phyloP scores from a whole-genome alignment of 2,888 invertebrate genomes.

The Dermolepida albohirtum region DNA sequence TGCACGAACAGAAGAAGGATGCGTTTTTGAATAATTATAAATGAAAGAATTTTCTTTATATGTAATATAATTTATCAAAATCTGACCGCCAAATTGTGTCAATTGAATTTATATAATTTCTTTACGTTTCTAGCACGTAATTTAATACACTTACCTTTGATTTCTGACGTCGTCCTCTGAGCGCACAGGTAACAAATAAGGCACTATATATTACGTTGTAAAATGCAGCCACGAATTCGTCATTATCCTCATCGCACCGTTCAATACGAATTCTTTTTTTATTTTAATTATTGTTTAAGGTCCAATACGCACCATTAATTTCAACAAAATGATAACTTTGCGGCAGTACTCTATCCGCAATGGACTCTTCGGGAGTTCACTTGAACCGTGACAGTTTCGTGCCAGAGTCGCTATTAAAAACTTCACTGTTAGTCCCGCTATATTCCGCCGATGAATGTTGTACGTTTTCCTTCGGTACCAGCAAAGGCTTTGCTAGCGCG shows the following conservation, averaged over 20 bases:
- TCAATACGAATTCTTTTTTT: neutral
- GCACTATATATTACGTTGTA: slow-evolving; percentile 18
- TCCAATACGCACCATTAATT: slow-evolving; percentile 18
- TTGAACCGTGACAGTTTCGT: slow-evolving; percentile 24
- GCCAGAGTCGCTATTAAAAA: slow-evolving; percentile 23
- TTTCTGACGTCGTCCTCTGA: neutral
- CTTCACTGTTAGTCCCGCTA: slow-evolving; percentile 21
- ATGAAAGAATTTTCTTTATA: too few relatives aligned
- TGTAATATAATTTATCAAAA: too few relatives aligned
- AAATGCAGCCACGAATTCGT: slow-evolving; percentile 19
- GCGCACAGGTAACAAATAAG: slow-evolving; percentile 18
- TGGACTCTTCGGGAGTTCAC: slow-evolving; percentile 11
- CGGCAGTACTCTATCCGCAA: too few relatives aligned
- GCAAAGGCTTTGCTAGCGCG: slow-evolving; percentile 17
- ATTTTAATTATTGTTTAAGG: neutral
- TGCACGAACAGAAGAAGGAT: too few relatives aligned
- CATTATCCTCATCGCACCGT: slow-evolving; percentile 18
- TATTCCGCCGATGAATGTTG: slow-evolving; percentile 3
- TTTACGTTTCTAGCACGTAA: too few relatives aligned
- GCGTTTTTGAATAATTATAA: too few relatives aligned
- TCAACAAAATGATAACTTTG: too few relatives aligned
- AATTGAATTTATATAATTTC: too few relatives aligned
- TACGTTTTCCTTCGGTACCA: slow-evolving; percentile 10
- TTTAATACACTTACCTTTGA: slow-evolving; percentile 12
- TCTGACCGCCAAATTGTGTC: too few relatives aligned